Conservation (phyloP, 1,140 invertebrate genomes). For the Bombus pascuorum region DNA sequence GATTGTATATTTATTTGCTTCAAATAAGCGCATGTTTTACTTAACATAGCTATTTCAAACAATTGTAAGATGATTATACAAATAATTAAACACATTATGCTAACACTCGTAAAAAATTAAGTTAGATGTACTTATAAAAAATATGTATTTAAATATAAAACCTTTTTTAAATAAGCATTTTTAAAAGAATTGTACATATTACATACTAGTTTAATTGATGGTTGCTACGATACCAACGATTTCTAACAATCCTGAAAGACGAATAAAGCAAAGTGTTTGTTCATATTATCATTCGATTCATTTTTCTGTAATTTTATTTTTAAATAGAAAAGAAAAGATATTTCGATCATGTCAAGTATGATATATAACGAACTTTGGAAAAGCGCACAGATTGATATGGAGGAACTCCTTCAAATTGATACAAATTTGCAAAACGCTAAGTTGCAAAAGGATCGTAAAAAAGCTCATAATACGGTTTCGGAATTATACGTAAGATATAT, state of each 20-base stretch:
- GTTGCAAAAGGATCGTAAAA: slow-evolving; percentile 84
- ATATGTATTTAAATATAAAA: background rate
- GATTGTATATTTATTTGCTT: background rate
- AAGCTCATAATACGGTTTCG: slow-evolving; percentile 84
- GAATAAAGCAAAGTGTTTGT: background rate
- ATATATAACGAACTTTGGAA: slow-evolving; percentile 88
- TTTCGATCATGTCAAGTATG: slow-evolving; percentile 86
- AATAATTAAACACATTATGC: background rate
- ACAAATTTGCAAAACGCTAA: slow-evolving; percentile 85
- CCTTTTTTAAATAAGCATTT: background rate
- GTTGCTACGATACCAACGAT: slow-evolving; percentile 42
- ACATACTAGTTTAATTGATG: background rate
- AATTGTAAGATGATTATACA: background rate
- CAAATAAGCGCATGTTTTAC: background rate
- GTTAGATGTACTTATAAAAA: too few species aligned
- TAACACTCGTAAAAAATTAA: background rate
- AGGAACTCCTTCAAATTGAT: slow-evolving; percentile 86
- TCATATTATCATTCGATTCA: too few species aligned
- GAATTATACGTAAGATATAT: slow-evolving; percentile 92
- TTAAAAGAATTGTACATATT: background rate
- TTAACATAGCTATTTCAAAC: background rate
- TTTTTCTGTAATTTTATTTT: background rate
- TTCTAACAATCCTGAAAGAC: background rate
- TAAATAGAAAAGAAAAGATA: background rate
- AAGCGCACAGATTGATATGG: slow-evolving; percentile 85